Base-by-base conservation (phyloP, 1,140 invertebrate species). In the Capitella teleta region DNA sequence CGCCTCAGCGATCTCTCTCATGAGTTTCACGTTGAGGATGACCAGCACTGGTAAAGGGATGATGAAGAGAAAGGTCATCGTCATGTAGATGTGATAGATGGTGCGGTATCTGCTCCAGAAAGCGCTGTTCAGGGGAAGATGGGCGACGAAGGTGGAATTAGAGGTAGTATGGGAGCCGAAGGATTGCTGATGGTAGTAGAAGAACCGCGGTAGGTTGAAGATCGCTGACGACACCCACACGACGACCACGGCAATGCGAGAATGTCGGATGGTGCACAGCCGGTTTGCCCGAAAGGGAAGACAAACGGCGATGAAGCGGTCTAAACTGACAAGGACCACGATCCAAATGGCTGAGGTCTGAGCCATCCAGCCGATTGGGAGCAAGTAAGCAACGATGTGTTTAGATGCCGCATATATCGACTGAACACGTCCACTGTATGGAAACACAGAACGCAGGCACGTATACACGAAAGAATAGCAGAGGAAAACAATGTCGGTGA, bases 131-230 rank as follows among this genome's bases (percentile, higher is more conserved):
- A 3, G 14, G 2, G 21, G 12, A 12, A 24, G 3, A 28, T 46
- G 28, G 14, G 5, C 24, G 25, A 46, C 28, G 26, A 41, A 41
- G 6, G 18, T 41, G 6, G 8, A 8, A 32, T 32, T n/a, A 32
- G 8, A 8, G 30, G 30, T 32, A 32, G 8, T n/a, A 10, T 32
- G 8, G 8, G 8, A n/a, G 30, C 30, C 30, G 38, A 41, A 41
- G 10, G 38, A 6, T 21, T 16, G 10, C 8, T 41, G 38, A 21
- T 28, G 44, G 4, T 26, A 8, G 24, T 46, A 25, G 25, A 30
- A 25, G 28, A 46, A 46, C 2, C 44, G 24, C 44, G 44, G 44
- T n/a, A 46, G 12, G 44, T 46, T 46, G 44, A 37, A 46, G 14
- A 46, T n/a, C 24, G 28, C 44, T 3, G 44, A 14, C n/a, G 24